Evolutionary conservation across 2,113 vertebrate genomes (phyloP).

Genomic region (Uria lomvia): DNA sequence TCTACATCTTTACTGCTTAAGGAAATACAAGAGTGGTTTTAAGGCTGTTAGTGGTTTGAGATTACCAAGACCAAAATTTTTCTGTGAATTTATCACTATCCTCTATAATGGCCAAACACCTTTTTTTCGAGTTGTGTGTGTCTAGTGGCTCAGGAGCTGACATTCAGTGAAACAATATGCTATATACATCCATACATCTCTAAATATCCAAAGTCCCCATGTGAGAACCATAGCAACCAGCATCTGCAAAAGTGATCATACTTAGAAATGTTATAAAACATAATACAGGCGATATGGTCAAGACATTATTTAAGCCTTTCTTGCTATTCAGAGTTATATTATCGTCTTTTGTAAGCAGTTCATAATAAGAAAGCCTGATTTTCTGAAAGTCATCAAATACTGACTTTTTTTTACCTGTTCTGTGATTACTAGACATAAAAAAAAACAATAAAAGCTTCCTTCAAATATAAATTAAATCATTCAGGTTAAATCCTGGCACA

Average conservation of each 20-base stretch:
- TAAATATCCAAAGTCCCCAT: background rate
- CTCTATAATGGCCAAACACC: background rate
- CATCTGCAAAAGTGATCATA: conserved; percentile 47
- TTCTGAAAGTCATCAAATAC: background rate
- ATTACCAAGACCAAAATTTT: background rate
- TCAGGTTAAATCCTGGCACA: background rate
- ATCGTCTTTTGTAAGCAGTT: background rate
- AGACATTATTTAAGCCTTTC: conserved; percentile 12
- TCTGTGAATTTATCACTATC: background rate
- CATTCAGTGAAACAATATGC: background rate
- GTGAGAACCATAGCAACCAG: background rate
- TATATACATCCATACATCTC: background rate
- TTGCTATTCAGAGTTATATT: background rate
- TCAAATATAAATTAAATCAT: background rate
- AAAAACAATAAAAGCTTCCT: background rate
- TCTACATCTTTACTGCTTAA: background rate
- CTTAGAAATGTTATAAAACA: conserved; percentile 33
- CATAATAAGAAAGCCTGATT: background rate
- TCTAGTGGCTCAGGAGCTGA: background rate
- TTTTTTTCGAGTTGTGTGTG: background rate
- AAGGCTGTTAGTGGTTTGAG: background rate
- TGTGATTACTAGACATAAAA: background rate
- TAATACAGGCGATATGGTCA: background rate
- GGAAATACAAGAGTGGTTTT: background rate
- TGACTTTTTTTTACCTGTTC: background rate